phyloP scores from a whole-genome alignment of 2,797 vertebrate species.

The Diglossa cyanea region DNA sequence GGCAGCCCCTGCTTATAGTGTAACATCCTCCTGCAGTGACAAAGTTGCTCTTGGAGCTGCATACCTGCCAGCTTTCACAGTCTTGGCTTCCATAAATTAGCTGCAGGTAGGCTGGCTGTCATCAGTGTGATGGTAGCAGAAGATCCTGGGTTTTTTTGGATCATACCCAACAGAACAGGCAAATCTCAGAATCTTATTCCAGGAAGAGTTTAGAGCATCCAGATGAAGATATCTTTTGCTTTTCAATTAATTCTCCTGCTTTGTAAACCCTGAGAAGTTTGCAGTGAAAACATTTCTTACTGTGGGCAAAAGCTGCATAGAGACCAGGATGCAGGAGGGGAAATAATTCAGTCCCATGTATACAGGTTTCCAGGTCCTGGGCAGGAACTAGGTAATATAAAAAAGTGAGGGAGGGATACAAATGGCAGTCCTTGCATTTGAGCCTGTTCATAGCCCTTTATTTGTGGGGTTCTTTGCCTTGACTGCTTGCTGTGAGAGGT shows the following conservation, averaged over 20 bases:
- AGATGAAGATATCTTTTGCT: not conserved
- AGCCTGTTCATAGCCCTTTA: not conserved
- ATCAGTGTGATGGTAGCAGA: not conserved
- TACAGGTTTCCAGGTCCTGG: not conserved
- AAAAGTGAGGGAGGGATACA: not conserved
- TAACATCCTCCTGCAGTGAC: not conserved
- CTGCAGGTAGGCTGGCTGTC: not conserved
- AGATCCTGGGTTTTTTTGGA: not conserved
- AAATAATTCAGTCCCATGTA: not conserved
- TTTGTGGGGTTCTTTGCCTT: not conserved
- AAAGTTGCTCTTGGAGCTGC: not conserved
- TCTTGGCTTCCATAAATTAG: not conserved
- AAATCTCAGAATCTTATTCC: not conserved
- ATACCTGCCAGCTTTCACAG: not conserved
- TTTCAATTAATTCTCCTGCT: not conserved
- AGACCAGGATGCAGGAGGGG: not conserved
- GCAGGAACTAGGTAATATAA: not conserved
- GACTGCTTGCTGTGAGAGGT: not conserved
- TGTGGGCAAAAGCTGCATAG: not conserved
- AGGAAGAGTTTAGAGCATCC: not conserved
- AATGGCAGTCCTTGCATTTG: not conserved
- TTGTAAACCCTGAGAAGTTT: not conserved
- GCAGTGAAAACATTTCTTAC: not conserved
- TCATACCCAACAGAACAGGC: not conserved
- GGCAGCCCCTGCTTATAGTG: not conserved